A percentile compares a stretch with the other conserved stretches of the same genome.
These are phyloP conservation scores for Galerucella pusilla DNA, from an alignment of 2,888 invertebrate species.

Conservation along the genomic window DNA sequence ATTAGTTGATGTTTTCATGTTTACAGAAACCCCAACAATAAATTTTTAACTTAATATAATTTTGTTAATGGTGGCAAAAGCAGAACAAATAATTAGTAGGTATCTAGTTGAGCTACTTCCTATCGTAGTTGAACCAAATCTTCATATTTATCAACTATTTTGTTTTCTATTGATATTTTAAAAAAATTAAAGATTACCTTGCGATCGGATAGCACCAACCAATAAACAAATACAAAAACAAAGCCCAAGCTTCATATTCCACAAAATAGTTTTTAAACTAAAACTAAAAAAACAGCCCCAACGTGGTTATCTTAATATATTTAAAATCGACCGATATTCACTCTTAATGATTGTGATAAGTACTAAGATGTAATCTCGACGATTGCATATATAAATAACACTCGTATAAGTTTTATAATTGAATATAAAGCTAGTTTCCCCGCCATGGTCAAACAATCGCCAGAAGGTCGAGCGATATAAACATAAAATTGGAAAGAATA, in stretches of 20 bases:
- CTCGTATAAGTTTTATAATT: slow-evolving; percentile 35
- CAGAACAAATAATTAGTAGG: too few species aligned
- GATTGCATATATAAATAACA: slow-evolving; percentile 28
- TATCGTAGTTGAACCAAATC: too few species aligned
- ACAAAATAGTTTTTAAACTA: neutral
- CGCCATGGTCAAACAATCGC: slow-evolving; percentile 39
- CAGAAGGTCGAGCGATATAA: slow-evolving; percentile 37
- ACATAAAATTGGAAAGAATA: slow-evolving; percentile 30
- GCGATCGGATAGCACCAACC: slow-evolving; percentile 11
- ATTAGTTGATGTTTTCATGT: neutral
- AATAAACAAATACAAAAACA: slow-evolving; percentile 22
- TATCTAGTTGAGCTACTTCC: too few species aligned
- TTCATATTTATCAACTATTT: neutral
- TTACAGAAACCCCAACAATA: too few species aligned
- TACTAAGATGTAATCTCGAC: slow-evolving; percentile 29
- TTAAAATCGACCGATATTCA: slow-evolving; percentile 7
- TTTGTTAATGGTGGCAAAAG: too few species aligned
- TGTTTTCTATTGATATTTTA: neutral
- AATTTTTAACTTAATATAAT: too few species aligned
- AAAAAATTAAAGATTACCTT: slow-evolving; percentile 21
- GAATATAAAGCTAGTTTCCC: slow-evolving; percentile 38
- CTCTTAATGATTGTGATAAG: slow-evolving; percentile 32
- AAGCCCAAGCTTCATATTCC: slow-evolving; percentile 20
- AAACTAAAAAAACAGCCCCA: slow-evolving; percentile 4
- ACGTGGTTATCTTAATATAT: neutral